Percentiles rank a stretch among this genome's conserved stretches.
These are phyloP conservation scores for Pseudolaguvia tuberculata DNA, from an alignment of 2,113 vertebrate species.

Conservation along the genomic window DNA sequence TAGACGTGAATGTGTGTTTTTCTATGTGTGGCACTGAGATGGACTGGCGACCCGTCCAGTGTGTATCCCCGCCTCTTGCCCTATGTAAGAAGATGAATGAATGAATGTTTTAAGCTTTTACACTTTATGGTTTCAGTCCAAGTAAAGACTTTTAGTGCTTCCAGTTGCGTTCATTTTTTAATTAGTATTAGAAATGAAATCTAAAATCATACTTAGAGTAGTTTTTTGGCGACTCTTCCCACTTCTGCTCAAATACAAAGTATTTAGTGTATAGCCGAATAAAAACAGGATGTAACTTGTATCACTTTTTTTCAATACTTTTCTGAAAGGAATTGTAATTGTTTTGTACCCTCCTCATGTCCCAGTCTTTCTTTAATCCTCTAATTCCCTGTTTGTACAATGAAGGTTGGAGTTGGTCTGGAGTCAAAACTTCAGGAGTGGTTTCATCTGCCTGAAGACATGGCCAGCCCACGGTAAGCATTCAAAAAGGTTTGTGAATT, in stretches of 20 bases:
- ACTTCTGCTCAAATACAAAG: neutral
- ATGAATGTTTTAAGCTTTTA: too few relatives aligned
- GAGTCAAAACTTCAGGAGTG: conserved; percentile 94
- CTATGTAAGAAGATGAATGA: too few relatives aligned
- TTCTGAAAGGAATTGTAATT: neutral
- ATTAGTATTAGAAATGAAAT: too few relatives aligned
- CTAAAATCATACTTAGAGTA: too few relatives aligned
- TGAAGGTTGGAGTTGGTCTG: conserved; percentile 85
- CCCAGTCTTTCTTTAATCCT: neutral
- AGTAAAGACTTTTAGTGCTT: too few relatives aligned
- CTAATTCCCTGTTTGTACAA: conserved; percentile 2
- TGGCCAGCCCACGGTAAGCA: conserved; percentile 91
- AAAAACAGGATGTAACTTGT: neutral
- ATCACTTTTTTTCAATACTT: neutral
- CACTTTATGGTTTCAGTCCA: too few relatives aligned
- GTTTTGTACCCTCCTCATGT: neutral
- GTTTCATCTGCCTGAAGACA: conserved; percentile 92
- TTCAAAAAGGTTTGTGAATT: neutral
- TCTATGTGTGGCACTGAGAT: too few relatives aligned
- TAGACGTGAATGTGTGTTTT: too few relatives aligned
- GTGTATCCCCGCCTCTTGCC: too few relatives aligned
- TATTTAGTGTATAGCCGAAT: neutral
- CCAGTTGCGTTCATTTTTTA: too few relatives aligned
- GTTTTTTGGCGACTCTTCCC: too few relatives aligned
- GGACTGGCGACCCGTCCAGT: too few relatives aligned